Conservation (phyloP, 1,140 invertebrate species). For the Melanaphis sacchari region DNA sequence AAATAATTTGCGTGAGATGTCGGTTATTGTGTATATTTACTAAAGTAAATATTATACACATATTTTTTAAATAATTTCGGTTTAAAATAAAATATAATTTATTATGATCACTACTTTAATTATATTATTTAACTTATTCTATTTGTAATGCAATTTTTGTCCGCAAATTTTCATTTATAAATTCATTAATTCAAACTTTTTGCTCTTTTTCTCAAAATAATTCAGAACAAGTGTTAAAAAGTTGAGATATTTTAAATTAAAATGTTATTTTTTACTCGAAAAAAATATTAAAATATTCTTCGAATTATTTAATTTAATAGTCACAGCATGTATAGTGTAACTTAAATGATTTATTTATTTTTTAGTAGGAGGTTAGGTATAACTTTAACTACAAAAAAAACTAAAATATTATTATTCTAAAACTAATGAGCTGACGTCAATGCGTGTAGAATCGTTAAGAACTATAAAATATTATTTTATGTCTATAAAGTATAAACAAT, state of each 20-base stretch:
- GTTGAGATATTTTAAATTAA: background rate
- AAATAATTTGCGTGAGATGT: too few relatives aligned
- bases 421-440: background rate
- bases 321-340: background rate
- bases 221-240: background rate
- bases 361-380: background rate
- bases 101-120: background rate
- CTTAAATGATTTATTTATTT: background rate
- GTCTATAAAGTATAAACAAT: background rate
- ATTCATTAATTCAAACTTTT: slow-evolving; percentile 1
- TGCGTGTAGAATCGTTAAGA: background rate
- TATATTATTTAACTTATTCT: background rate
- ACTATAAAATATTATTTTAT: background rate
- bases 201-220: background rate
- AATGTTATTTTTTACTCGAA: background rate
- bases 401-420: background rate
- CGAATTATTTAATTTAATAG: background rate
- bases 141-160: background rate
- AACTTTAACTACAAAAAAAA: background rate
- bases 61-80: background rate
- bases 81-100: slow-evolving; percentile 3
- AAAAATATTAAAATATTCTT: background rate
- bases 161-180: background rate
- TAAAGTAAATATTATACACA: background rate
- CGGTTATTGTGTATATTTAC: background rate